phyloP scores from a whole-genome alignment of 2,113 vertebrate species.

The Corythornis madagascariensis region DNA sequence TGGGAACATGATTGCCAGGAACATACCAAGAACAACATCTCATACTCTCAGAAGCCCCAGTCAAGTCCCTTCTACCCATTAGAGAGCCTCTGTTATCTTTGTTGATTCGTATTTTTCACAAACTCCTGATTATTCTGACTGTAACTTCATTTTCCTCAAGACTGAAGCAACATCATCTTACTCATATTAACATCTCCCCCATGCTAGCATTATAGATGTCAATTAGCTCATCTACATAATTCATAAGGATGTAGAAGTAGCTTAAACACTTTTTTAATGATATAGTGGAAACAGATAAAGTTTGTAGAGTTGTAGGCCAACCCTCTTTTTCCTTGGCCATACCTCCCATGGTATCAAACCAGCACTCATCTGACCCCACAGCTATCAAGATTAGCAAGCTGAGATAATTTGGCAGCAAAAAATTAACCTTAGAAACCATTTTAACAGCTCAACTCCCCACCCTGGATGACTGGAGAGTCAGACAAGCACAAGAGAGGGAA shows the following conservation, averaged over 20 bases:
- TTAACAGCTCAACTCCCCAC: not conserved
- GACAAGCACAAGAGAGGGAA: not conserved
- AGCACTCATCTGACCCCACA: not conserved
- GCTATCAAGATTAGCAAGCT: not conserved
- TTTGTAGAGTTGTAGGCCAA: not conserved
- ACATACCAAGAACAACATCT: constrained; percentile 19
- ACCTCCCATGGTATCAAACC: not conserved
- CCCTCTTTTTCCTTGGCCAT: not conserved
- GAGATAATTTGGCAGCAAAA: not conserved
- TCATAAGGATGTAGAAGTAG: not conserved
- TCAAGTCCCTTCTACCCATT: not conserved
- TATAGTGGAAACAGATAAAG: not conserved
- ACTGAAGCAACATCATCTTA: not conserved
- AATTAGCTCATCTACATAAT: not conserved
- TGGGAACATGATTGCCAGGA: constrained; percentile 51
- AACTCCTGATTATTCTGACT: not conserved
- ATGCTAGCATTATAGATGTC: not conserved
- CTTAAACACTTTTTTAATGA: not conserved
- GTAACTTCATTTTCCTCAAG: not conserved
- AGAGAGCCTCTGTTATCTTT: not conserved
- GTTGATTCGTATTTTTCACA: not conserved
- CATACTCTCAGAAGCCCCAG: constrained; percentile 24
- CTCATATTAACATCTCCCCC: not conserved
- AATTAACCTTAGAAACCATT: not conserved
- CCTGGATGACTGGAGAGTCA: not conserved